These are phyloP conservation scores for Lordiphosa fenestrarum DNA, from an alignment of 2,888 invertebrate genomes.

Conservation along the genomic window DNA sequence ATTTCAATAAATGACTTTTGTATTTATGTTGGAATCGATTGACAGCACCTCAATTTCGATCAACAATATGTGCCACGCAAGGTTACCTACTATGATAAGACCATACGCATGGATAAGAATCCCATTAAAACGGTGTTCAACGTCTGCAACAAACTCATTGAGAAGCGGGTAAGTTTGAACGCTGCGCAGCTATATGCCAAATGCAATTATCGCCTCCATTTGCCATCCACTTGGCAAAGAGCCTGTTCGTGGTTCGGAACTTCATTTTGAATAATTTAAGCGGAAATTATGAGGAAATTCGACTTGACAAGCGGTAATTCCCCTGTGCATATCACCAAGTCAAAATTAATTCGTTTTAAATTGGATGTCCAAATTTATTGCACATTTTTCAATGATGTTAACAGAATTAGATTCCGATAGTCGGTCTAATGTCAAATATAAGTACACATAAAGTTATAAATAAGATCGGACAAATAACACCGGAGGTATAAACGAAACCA, in stretches of 20 bases:
- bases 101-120: conserved; percentile 96
- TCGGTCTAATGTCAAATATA: too few species aligned
- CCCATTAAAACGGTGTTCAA: conserved; percentile 96
- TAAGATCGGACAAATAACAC: too few species aligned
- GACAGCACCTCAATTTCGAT: conserved; percentile 91
- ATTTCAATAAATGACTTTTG: conserved; percentile 41
- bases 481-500: too few species aligned
- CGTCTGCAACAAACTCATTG: conserved; percentile 95
- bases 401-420: too few species aligned
- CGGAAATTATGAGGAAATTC: conserved; percentile 67
- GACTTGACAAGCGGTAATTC: conserved; percentile 62
- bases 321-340: conserved; percentile 34
- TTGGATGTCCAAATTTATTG: too few species aligned
- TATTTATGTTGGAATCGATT: conserved; percentile 5
- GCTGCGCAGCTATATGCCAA: conserved; percentile 12
- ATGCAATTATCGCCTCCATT: conserved; percentile 43
- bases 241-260: neutral
- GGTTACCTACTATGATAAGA: conserved; percentile 92
- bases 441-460: too few species aligned
- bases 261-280: conserved; percentile 49
- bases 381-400: too few species aligned
- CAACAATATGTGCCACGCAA: conserved; percentile 90
- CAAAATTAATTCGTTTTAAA: too few species aligned
- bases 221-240: conserved; percentile 6
- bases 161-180: conserved; percentile 85